These are phyloP conservation scores for Dendrolimus kikuchii DNA, from an alignment of 1,140 invertebrate genomes.

Conservation along the genomic window DNA sequence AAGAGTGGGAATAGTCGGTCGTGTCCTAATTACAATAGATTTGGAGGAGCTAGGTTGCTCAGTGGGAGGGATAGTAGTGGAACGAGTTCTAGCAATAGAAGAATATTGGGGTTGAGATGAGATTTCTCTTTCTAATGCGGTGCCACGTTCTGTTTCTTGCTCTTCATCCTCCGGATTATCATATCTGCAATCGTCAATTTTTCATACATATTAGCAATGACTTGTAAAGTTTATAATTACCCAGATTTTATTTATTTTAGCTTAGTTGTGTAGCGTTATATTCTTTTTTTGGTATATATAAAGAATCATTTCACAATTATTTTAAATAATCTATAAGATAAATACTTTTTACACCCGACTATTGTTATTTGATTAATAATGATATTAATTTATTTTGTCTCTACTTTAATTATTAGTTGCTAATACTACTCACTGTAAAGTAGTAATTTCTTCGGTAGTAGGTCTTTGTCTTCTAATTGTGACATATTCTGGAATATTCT, in stretches of 20 bases:
- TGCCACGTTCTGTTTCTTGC: slow-evolving; percentile 24
- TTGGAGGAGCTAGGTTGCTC: slow-evolving; percentile 45
- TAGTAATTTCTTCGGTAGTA: slow-evolving; percentile 63
- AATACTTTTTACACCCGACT: too few relatives aligned
- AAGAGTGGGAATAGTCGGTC: slow-evolving; percentile 22
- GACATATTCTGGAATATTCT: slow-evolving; percentile 72
- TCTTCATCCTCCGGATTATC: slow-evolving; percentile 32
- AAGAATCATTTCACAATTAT: too few relatives aligned
- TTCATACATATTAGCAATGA: too few relatives aligned
- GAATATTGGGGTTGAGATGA: slow-evolving; percentile 58
- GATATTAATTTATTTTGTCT: too few relatives aligned
- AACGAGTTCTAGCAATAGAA: slow-evolving; percentile 45
- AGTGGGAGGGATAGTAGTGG: slow-evolving; percentile 39
- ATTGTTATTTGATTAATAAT: too few relatives aligned
- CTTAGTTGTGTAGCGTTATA: too few relatives aligned
- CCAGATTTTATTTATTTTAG: too few relatives aligned
- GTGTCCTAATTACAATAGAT: slow-evolving; percentile 25
- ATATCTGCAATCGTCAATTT: slow-evolving; percentile 33
- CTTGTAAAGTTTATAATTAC: too few relatives aligned
- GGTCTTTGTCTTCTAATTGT: slow-evolving; percentile 77
- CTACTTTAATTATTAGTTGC: too few relatives aligned
- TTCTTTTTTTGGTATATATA: too few relatives aligned
- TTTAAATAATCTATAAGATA: too few relatives aligned
- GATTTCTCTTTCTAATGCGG: slow-evolving; percentile 55
- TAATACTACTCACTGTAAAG: slow-evolving; percentile 37